Evolutionary conservation across 2,113 vertebrate species (phyloP), one percentile per base, ranked within the genome.

Genomic region (Ptilorrhoa leucosticta): DNA sequence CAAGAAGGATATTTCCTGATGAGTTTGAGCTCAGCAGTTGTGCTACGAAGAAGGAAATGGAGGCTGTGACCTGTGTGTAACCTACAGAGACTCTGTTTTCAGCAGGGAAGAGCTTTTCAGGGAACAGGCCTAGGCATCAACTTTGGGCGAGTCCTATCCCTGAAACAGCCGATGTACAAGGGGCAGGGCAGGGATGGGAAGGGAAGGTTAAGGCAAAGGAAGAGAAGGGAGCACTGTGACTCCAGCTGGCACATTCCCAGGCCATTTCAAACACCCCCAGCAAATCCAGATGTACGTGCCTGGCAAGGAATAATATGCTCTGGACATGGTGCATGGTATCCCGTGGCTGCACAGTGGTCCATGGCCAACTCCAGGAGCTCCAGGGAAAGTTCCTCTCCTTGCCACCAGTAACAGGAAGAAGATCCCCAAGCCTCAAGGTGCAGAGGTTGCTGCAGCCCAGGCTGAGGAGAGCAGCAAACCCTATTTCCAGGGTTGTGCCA

Each of bases 381-480:
- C 54, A 27, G 33, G 30, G 14, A 39, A 83, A 65, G 33, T 60
- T 72, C 45, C 28, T 79, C n/a, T 76, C 70, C 53, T 65, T 65
- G 58, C 31, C 35, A 48, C 14, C 42, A 22, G 17, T 37, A 63
- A 44, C 6, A 65, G 45, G 57, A 76, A 45, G 58, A 42, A 70
- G 54, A 80, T 56, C 7, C 40, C 35, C 58, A 51, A 50, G 53
- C 30, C 35, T 83, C 61, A 42, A 4, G 4, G 47, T 17, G 7
- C 1, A 69, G 68, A 66, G 13, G 35, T 20, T 53, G 58, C 50
- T 87, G 78, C 40, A 60, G 40, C 71, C 39, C 37, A 15, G 60
- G 56, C 70, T 81, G 84, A 89, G 87, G 53, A 76, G 83, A 83
- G 16, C 66, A 82, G 88, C 40, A 47, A 93, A 65, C 64, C 60